Conservation (phyloP, 2,797 vertebrate species). For the Ambastaia sidthimunki region DNA sequence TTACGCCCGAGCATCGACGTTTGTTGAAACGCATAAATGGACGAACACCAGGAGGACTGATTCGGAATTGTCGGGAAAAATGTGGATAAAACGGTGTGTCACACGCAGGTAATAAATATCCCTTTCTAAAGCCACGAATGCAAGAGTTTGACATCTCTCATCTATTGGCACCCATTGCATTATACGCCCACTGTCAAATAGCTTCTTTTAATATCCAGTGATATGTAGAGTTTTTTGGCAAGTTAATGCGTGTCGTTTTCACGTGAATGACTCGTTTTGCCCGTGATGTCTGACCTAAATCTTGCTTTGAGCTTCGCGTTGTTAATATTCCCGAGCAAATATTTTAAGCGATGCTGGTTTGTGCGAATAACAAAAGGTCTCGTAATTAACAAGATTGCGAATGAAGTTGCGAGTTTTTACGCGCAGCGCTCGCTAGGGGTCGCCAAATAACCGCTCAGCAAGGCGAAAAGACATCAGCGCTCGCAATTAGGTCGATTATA, state of each 20-base stretch:
- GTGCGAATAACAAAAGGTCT: constrained; percentile 11
- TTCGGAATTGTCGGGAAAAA: constrained; percentile 76
- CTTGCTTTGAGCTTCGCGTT: background rate
- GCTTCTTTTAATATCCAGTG: constrained; percentile 7
- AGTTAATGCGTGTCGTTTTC: constrained; percentile 30
- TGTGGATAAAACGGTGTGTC: constrained; percentile 83
- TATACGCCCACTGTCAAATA: constrained; percentile 28
- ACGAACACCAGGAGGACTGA: constrained; percentile 79
- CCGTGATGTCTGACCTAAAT: background rate
- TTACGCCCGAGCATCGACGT: constrained; percentile 67
- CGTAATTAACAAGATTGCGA: constrained; percentile 35
- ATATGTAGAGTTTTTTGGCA: constrained; percentile 26
- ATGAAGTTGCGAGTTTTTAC: constrained; percentile 48
- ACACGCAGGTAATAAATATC: constrained; percentile 79
- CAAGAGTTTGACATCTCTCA: constrained; percentile 3
- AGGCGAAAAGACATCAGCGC: constrained; percentile 17
- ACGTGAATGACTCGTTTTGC: background rate
- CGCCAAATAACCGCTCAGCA: constrained; percentile 72
- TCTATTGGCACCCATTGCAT: background rate
- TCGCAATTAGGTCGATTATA: constrained; percentile 59
- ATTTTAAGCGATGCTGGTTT: constrained; percentile 19
- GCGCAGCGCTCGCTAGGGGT: constrained; percentile 73
- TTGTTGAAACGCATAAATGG: constrained; percentile 77
- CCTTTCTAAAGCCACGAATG: background rate
- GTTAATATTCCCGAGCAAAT: constrained; percentile 2